Evolutionary conservation across 1,140 invertebrate genomes (phyloP), one percentile per base, ranked within the genome.

Genomic region (Nebria ingens): DNA sequence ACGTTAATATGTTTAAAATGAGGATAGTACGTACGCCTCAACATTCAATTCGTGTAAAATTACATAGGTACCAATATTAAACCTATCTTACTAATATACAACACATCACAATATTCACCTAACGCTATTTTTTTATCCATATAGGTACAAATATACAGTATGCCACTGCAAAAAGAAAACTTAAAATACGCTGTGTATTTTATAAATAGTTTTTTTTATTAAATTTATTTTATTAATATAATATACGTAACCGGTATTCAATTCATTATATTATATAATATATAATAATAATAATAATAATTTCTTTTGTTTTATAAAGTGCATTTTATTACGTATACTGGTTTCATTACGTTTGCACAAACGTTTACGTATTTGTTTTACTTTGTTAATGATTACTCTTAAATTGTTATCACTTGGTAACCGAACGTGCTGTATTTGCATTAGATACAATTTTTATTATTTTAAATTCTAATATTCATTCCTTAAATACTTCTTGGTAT

Each of bases 101-200:
- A 66, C 68, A 70, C 68, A 70, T 68, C 68, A 70, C 68, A 69
- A 70, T 67, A 45, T 12, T 20, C 65, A 70, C 66, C 68, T 70
- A 69, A 61, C 61, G 57, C 59, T 59, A 58, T 66, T 65, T 61
- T 65, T 64, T 67, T 69, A 69, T 68, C 66, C 68, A 68, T 65
- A 68, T 70, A 70, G 67, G 63, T 70, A 70, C 66, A 69, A 68
- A 68, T 70, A 65, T 68, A 70, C 67, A 69, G 62, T 64, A 66
- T 65, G 62, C 62, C 62, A 58, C 57, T 62, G 58, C 59, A 61
- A 56, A 58, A 57, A 59, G 58, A 61, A 61, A 61, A 55, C 61
- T 61, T 61, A 63, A 55, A 61, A 58, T 62, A 12, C 6, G 40
- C 15, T 45, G 40, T 45, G 40, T 45, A 12, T 45, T 45, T 34